Conservation (phyloP, 2,113 vertebrate species). For the Aegotheles bennettii region DNA sequence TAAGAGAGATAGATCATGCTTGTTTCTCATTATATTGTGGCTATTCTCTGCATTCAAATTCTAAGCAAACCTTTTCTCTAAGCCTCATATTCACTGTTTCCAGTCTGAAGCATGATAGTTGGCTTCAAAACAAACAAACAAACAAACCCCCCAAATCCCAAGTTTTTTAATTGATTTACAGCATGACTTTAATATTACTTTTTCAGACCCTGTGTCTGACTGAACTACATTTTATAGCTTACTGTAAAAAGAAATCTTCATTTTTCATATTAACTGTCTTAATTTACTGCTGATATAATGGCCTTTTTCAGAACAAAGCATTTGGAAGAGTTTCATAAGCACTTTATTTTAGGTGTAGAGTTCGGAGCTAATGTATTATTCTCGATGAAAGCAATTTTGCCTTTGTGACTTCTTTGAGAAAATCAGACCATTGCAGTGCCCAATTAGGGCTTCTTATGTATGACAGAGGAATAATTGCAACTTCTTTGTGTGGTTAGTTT, state of each 20-base stretch:
- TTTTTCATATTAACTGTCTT: conserved; percentile 47
- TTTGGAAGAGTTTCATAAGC: conserved; percentile 48
- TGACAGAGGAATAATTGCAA: neutral
- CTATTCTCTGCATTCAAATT: neutral
- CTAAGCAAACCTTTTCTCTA: neutral
- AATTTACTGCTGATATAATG: conserved; percentile 53
- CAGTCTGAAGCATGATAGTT: neutral
- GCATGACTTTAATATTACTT: neutral
- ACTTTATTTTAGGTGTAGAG: conserved; percentile 42
- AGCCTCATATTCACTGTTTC: neutral
- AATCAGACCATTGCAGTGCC: neutral
- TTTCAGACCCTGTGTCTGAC: neutral
- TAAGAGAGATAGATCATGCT: neutral
- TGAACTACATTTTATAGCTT: conserved; percentile 35
- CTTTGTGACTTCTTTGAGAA: conserved; percentile 4
- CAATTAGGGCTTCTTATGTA: neutral
- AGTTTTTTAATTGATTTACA: conserved; percentile 3
- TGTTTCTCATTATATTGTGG: neutral
- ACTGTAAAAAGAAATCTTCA: conserved; percentile 42
- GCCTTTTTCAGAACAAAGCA: conserved; percentile 45
- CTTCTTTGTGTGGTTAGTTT: neutral
- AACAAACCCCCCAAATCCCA: no score
- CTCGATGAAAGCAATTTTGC: conserved; percentile 20
- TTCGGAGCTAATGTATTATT: conserved; percentile 33
- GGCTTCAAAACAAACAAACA: neutral